phyloP scores from a whole-genome alignment of 2,797 vertebrate species.

The Betta splendens region DNA sequence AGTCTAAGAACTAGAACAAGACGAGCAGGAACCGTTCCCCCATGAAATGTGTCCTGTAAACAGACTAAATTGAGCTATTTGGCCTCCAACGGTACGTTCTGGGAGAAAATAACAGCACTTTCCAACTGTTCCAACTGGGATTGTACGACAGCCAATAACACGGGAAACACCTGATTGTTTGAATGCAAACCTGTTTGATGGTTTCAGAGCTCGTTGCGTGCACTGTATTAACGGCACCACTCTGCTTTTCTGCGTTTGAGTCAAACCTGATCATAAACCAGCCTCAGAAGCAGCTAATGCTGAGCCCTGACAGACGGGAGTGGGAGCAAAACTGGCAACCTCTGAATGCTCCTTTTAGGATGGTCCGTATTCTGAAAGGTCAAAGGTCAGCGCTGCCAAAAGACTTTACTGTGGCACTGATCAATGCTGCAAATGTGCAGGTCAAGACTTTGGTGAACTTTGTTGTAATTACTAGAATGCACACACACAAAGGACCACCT shows the following conservation, averaged over 20 bases:
- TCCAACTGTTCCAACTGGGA: not conserved
- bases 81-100: too few relatives aligned
- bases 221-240: too few relatives aligned
- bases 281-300: too few relatives aligned
- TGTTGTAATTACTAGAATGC: not conserved
- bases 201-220: too few relatives aligned
- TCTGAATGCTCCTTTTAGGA: not conserved
- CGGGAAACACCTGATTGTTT: not conserved
- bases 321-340: not conserved
- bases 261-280: too few relatives aligned
- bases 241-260: too few relatives aligned
- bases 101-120: not conserved
- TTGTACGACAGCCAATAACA: not conserved
- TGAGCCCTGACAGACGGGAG: too few relatives aligned
- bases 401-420: not conserved
- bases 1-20: too few relatives aligned
- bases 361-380: not conserved
- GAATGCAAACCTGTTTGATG: too few relatives aligned
- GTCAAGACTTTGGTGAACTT: slow-evolving; percentile 6
- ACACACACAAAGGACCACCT: too few relatives aligned
- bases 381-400: slow-evolving; percentile 1
- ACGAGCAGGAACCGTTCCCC: too few relatives aligned
- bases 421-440: not conserved
- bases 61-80: not conserved
- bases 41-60: too few relatives aligned